Base-by-base conservation (phyloP, 2,797 vertebrate species). In the Sciurus carolinensis region DNA sequence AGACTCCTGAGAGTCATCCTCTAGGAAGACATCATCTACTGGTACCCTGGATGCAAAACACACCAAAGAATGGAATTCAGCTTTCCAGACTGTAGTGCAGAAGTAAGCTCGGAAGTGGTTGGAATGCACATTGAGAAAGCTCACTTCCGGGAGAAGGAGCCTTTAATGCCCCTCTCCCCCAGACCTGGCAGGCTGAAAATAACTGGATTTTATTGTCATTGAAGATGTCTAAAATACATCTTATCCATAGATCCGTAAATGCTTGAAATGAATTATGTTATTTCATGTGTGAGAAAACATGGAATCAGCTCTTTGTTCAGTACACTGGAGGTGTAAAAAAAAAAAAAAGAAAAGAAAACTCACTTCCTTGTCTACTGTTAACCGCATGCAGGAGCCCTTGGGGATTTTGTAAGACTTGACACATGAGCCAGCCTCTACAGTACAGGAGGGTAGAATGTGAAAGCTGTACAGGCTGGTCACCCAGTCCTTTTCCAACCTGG, bases 201-300 rank as follows among this genome's bases (percentile, higher is more conserved):
- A 62, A 36, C 54, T 79, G 44, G 26, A 73, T 87, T 66, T 59
- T 47, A 26, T 59, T 57, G 64, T 93, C 52, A 20, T 42, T 67
- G 88, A 17, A 13, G 42, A 50, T 59, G 94, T 39, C 8, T 81
- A 82, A n/a, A 7, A 2, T 39, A 28, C 17, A 30, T 66, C 59
- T 3, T 44, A 24, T 59, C 33, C 67, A 13, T 1, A 2, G 84
- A 67, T 72, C 2, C 3, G 2, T 0, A n/a, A 18, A 6, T 71
- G 52, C 0, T 11, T 28, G 57, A 75, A 91, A 62, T 8, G 11
- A 91, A 67, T 30, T 81, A 59, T 20, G 72, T 39, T 0, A 0
- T 73, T 85, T 93, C 0, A 0, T 52, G 44, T 84, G 59, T 10
- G 52, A 67, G 83, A 76, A 47, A 77, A 79, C 2, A 0, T 47